Conservation (phyloP, 2,113 vertebrate genomes). For the Enhydra lutris region DNA sequence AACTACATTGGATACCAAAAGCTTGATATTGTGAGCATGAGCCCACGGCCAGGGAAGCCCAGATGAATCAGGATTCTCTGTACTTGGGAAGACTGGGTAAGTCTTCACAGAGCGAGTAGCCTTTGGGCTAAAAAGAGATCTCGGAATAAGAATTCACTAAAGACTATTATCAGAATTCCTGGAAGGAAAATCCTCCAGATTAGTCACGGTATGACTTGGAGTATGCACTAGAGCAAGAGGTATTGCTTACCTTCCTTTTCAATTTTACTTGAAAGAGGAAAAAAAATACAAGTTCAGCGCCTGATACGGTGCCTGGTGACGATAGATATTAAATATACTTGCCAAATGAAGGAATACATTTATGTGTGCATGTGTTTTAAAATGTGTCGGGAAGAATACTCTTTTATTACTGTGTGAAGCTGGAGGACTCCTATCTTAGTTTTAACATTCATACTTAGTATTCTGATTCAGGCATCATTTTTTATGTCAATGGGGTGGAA, state of each 20-base stretch:
- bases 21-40: neutral
- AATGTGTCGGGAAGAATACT: neutral
- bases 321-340: neutral
- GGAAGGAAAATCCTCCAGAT: neutral
- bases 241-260: neutral
- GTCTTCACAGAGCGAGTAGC: neutral
- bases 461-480: constrained; percentile 39
- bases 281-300: neutral
- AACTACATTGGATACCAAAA: neutral
- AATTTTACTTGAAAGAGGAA: neutral
- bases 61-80: neutral
- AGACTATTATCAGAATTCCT: neutral
- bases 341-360: neutral
- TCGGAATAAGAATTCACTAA: neutral
- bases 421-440: neutral
- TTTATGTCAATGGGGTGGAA: constrained; percentile 7
- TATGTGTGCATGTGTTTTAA: neutral
- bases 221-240: neutral
- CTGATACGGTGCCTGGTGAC: neutral
- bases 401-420: neutral
- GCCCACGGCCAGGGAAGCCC: neutral
- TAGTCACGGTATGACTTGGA: neutral
- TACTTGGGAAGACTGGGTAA: neutral
- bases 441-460: neutral
- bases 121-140: neutral